Evolutionary conservation across 2,888 invertebrate species (phyloP).

Genomic region (Alitta virens): DNA sequence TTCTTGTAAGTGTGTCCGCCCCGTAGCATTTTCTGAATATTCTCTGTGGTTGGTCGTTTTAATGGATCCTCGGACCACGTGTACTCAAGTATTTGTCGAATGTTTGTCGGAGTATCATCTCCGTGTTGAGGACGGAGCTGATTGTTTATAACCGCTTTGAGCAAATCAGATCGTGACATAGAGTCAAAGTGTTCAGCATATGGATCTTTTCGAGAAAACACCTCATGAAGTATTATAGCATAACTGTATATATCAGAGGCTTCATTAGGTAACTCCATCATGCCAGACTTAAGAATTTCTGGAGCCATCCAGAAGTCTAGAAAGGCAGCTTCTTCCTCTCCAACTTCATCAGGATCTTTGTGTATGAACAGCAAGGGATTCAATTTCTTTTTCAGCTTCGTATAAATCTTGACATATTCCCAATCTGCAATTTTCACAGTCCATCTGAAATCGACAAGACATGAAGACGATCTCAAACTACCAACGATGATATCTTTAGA

Average conservation of each 20-base stretch:
- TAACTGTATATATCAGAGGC: constrained; percentile 45
- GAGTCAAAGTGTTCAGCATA: constrained; percentile 34
- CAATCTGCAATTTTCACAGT: constrained; percentile 45
- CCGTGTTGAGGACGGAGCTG: constrained; percentile 11
- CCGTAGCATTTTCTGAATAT: constrained; percentile 37
- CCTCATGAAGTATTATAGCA: constrained; percentile 46
- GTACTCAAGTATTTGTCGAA: constrained; percentile 39
- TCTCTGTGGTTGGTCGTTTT: constrained; percentile 37
- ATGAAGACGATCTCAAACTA: constrained; percentile 35
- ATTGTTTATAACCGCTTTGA: constrained; percentile 29
- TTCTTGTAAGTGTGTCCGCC: constrained; percentile 29
- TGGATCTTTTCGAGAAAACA: constrained; percentile 43
- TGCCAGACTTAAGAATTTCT: constrained; percentile 37
- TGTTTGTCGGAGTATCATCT: constrained; percentile 26
- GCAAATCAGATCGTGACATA: constrained; percentile 33
- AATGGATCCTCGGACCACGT: constrained; percentile 39
- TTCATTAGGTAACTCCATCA: constrained; percentile 26
- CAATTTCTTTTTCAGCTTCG: constrained; percentile 18
- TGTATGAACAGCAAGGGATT: constrained; percentile 25
- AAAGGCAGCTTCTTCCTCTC: constrained; percentile 10
- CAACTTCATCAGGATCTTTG: constrained; percentile 16
- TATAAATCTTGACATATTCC: constrained; percentile 36
- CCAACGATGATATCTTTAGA: constrained; percentile 43
- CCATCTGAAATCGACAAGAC: constrained; percentile 48
- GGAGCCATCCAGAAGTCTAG: constrained; percentile 44